Evolutionary conservation across 2,797 vertebrate species (phyloP), one percentile per base, ranked within the genome.

Genomic region (Sebastes steindachneri): DNA sequence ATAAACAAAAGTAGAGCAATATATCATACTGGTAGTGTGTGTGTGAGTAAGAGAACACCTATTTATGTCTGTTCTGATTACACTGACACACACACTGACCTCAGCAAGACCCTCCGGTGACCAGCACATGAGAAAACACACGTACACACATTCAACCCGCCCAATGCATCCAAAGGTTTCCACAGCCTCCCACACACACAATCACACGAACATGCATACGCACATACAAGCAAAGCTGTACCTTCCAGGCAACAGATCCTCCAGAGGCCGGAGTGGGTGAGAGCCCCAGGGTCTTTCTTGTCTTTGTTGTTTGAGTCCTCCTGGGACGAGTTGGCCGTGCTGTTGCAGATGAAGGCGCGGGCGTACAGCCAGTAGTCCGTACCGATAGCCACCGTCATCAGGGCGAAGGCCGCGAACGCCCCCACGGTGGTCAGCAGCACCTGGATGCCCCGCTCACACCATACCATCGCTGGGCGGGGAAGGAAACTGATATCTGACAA

Each of bases 341-440:
- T 97, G 94, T 98, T 98, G 94, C 97, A 98, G 95, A 98, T 97
- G 91, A 97, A 96, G 80, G 97, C 97, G 3, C 97, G 96, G 70
- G 97, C 97, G 82, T 98, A 98, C 12, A 98, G 97, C 97, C 97
- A 98, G 93, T 98, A 98, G 92, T 98, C 97, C 0, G 97, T 98
- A 73, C 97, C 97, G 63, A 98, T 98, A 74, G 97, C 97, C 80
- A 98, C 97, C 17, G 97, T 97, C 97, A 98, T 98, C 86, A 98
- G 96, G 86, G 97, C 96, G 26, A 98, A 98, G 77, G 97, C 97
- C 0, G 97, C 97, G 55, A 98, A 98, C 15, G 97, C 97, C 53
- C 97, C 97, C 90, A 97, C 96, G 28, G 96, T 97, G 88, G 97
- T 97, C 91, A 98, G 93, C 86, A 97, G 94, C 87, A 97, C 96